Evolutionary conservation across 1,140 invertebrate species (phyloP), one percentile per base, ranked within the genome.

Genomic region (Solenopsis fugax): DNA sequence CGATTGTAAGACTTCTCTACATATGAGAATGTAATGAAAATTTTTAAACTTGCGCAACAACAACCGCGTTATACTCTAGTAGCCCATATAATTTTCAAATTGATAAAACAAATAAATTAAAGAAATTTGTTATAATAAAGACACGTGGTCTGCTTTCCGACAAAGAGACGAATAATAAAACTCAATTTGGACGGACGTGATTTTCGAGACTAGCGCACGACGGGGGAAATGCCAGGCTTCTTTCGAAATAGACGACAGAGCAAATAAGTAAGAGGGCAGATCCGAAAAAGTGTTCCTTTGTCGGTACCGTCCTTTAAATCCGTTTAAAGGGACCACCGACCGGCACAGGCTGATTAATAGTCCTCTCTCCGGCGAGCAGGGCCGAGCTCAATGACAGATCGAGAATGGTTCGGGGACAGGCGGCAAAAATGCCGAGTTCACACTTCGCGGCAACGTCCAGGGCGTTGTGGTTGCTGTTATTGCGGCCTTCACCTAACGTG

Each of bases 311-410:
- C 84, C 89, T 93, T 93, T 90, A 92, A 93, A 92, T 91, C 87
- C 89, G 92, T 91, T 94, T 93, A 93, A 94, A 94, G 90, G 88
- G 93, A 94, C 93, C 93, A 93, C 93, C 93, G 93, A 94, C 91
- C 88, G 91, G 85, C 18, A 88, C 86, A 76, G 78, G 65, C 93
- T 93, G 93, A 94, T 93, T 93, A 93, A 95, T 93, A 94, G 93
- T 93, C 87, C 65, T 88, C 87, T 67, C 76, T 41, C 24, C 62
- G 71, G 87, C 72, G 86, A 64, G 80, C 58, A 89, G 64, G 87
- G 88, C 89, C 87, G 92, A 69, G 81, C 92, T 89, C 91, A 92
- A 94, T 92, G 94, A 95, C 93, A 92, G 94, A 94, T 93, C 92
- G 92, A 91, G 90, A 94, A 93, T 93, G 91, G 90, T 90, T 72